Evolutionary conservation across 2,113 vertebrate species (phyloP).

Genomic region (Irena cyanogastra): DNA sequence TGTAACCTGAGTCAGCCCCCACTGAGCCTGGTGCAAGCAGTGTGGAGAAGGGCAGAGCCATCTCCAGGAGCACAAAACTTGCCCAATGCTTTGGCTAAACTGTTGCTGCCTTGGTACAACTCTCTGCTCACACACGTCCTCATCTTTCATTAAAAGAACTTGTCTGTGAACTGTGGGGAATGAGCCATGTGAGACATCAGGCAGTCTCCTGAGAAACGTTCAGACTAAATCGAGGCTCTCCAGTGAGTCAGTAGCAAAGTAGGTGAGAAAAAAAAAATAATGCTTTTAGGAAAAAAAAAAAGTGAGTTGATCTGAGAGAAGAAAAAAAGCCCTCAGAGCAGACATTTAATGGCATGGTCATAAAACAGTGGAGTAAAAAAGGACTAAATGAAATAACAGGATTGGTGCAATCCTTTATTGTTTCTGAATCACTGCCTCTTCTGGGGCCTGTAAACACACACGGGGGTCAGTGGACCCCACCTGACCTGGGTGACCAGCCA

Average conservation of each 20-base stretch:
- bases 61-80: neutral
- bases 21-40: neutral
- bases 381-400: neutral
- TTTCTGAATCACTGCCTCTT: neutral
- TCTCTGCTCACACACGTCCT: neutral
- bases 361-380: neutral
- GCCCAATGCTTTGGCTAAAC: neutral
- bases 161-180: neutral
- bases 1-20: neutral
- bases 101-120: neutral
- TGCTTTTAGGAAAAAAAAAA: neutral
- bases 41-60: neutral
- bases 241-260: slow-evolving; percentile 41
- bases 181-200: neutral
- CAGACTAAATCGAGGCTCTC: slow-evolving; percentile 27
- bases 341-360: neutral
- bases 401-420: neutral
- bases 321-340: neutral
- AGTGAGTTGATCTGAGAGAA: neutral
- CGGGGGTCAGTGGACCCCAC: neutral
- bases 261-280: neutral
- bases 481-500: neutral
- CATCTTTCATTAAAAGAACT: neutral
- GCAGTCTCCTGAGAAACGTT: slow-evolving; percentile 3
- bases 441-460: neutral